These are phyloP conservation scores for Diadophis punctatus DNA, from an alignment of 2,113 vertebrate species.

Conservation along the genomic window DNA sequence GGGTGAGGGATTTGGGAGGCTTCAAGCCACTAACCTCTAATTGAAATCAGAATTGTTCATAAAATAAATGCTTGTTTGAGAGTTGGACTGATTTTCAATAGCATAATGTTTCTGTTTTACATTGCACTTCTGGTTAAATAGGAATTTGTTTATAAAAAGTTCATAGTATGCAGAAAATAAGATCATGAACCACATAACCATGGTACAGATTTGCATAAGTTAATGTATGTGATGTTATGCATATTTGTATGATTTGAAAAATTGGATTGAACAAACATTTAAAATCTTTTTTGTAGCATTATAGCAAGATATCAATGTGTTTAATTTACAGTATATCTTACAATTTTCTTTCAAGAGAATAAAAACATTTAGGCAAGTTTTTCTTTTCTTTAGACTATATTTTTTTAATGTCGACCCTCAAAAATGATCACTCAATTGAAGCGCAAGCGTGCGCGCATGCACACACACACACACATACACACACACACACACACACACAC, in stretches of 20 bases:
- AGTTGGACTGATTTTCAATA: slow-evolving; percentile 12
- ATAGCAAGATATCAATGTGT: slow-evolving; percentile 10
- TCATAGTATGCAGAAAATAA: slow-evolving; percentile 16
- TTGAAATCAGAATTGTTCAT: not conserved
- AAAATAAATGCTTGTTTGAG: slow-evolving; percentile 20
- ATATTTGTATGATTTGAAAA: slow-evolving; percentile 9
- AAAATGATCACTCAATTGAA: slow-evolving; percentile 13
- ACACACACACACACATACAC: not conserved
- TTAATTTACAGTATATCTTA: slow-evolving; percentile 15
- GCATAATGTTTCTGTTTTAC: not conserved
- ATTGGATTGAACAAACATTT: not conserved
- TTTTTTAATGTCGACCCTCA: not conserved
- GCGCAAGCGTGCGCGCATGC: not conserved
- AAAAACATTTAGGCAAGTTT: slow-evolving; percentile 6
- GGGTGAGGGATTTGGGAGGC: not conserved
- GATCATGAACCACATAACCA: slow-evolving; percentile 14
- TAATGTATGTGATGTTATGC: not conserved
- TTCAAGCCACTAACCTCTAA: slow-evolving; percentile 24
- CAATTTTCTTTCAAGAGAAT: slow-evolving; percentile 27
- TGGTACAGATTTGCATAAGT: slow-evolving; percentile 19
- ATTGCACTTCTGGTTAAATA: slow-evolving; percentile 27
- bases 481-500: not conserved
- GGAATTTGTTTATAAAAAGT: slow-evolving; percentile 16
- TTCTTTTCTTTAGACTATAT: not conserved
- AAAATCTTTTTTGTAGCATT: not conserved